A percentile compares a stretch with the other conserved stretches of the same genome.
Evolutionary conservation across 2,113 vertebrate genomes (phyloP).

Genomic region (Eleginops maclovinus): DNA sequence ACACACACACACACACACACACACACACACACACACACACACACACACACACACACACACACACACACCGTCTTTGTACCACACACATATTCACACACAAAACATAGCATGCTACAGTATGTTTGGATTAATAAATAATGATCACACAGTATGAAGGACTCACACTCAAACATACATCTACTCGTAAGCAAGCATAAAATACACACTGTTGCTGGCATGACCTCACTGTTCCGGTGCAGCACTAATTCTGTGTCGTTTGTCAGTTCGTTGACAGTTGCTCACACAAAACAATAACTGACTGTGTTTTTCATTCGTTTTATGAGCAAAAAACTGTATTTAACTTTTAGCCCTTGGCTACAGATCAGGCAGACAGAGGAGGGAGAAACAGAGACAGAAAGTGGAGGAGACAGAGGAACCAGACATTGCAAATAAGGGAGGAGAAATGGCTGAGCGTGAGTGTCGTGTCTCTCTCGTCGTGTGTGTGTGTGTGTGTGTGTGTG

Average conservation of each 20-base stretch:
- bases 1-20: background rate
- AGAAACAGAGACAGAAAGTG: conserved; percentile 56
- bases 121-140: conserved; percentile 52
- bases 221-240: conserved; percentile 40
- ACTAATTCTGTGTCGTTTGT: conserved; percentile 65
- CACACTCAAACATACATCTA: background rate
- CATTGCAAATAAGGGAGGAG: conserved; percentile 58
- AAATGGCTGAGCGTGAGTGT: conserved; percentile 45
- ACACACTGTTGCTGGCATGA: conserved; percentile 34
- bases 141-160: conserved; percentile 28
- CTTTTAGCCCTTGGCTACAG: conserved; percentile 42
- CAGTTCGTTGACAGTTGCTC: conserved; percentile 58
- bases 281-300: conserved; percentile 65
- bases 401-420: conserved; percentile 65
- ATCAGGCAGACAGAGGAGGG: conserved; percentile 42
- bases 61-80: conserved; percentile 1
- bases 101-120: conserved; percentile 32
- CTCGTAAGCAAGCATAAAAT: background rate
- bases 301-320: conserved; percentile 67
- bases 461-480: no score
- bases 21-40: conserved; percentile 9
- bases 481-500: conserved; percentile 30
- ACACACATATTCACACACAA: conserved; percentile 22
- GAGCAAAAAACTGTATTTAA: conserved; percentile 56
- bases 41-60: conserved; percentile 28